Base-by-base conservation (phyloP, 2,888 invertebrate genomes). In the Synanthedon formicaeformis region DNA sequence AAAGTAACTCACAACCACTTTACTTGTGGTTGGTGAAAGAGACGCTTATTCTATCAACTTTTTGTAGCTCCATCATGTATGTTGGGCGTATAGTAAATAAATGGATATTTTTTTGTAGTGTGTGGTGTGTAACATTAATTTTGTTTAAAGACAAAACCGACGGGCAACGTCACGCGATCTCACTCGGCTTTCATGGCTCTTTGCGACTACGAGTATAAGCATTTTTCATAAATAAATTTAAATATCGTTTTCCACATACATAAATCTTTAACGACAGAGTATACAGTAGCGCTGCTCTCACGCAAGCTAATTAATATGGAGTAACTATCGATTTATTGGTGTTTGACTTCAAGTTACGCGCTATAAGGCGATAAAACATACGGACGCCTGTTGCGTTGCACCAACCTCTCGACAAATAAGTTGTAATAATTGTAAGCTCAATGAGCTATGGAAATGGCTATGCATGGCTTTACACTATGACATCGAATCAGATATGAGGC, bases 231-330 rank as follows among this genome's bases (percentile, higher is more conserved):
- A 71, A 74, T 71, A 68, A 69, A 77, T 75, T 78, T 73, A 76
- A 72, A 77, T 76, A 69, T 74, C 63, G 66, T 57, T 65, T 62
- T 59, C 63, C 63, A 64, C 41, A 51, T 34, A 48, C 50, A 55
- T 55, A 57, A 57, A 54, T 55, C 54, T 51, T 45, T 40, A 41
- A 49, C 55, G 66, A 70, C 69, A 62, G 59, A 59, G 64, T 64
- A 65, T 71, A 77, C 81, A 69, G 81, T 80, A 81, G 81, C 81
- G 60, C 58, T 59, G 65, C 66, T 64, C 71, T 69, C 81, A 81
- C 81, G 81, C 81, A 60, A 81, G 66, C 79, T 78, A 81, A 81
- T 81, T 81, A 81, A 81, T 81, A 81, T 80, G 78, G 81, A 79
- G 79, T 78, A 75, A 66, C 65, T 66, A 62, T 73, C 74, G 77